Base-by-base conservation (phyloP, 2,113 vertebrate genomes). In the Microcebus ravelobensis region DNA sequence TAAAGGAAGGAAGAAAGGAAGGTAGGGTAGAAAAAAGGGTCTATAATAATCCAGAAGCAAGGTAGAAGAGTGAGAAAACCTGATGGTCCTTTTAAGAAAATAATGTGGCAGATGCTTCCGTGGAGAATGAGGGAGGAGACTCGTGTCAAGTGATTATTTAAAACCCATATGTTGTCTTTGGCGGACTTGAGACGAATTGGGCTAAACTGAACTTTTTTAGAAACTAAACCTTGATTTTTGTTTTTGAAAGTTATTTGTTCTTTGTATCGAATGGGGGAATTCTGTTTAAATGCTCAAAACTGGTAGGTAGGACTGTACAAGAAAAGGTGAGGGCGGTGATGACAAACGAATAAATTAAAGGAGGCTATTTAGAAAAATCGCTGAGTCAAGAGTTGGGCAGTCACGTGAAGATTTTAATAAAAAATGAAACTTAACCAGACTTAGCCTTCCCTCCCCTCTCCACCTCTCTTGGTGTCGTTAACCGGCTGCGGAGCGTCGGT, bases 271-370 rank as follows among this genome's bases (percentile, higher is more conserved):
- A 80, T 15, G 50, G 36, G 50, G 86, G 25, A 87, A 73, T 74
- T 76, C n/a, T 14, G 2, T 42, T 77, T 50, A 34, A 95, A 87
- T 42, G 67, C 71, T 94, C 65, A 70, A 85, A 92, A 82, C 45
- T 2, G 87, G n/a, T 52, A 42, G 74, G 21, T 21, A 88, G 57
- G 36, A 87, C 50, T 15, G 31, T 92, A 70, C 57, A 95, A 90
- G 76, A 97, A 97, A 95, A 79, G 77, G 63, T 73, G 94, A 96
- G 85, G 98, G 98, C 96, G 98, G 98, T 65, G 95, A 96, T 36
- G 80, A 96, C 73, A 96, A 99, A 98, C 98, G 97, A 98, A 98
- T 84, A 95, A 96, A 98, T 98, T 97, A 98, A 98, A 97, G 0
- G 48, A 70, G 8, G 80, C 36, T 15, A 87, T 89, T 52, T 8